phyloP scores from a whole-genome alignment of 2,797 vertebrate genomes.

The Enteromius anoplus region DNA sequence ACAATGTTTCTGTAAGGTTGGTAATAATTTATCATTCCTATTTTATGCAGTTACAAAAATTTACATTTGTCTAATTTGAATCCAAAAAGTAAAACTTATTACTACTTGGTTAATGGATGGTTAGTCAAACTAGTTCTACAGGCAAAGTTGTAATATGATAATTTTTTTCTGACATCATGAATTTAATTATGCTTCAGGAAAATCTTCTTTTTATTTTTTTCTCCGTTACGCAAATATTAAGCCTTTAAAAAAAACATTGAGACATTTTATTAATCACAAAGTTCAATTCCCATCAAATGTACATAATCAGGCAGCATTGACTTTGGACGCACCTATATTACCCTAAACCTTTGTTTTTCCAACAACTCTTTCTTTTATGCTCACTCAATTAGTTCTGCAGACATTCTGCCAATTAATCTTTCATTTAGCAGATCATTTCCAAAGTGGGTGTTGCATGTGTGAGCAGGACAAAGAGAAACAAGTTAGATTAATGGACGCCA shows the following conservation, averaged over 20 bases:
- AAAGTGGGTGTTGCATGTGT: not conserved
- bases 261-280: not conserved
- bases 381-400: slow-evolving; percentile 22
- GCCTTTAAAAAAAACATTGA: not conserved
- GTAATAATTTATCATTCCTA: not conserved
- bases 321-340: not conserved
- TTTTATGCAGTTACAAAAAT: not conserved
- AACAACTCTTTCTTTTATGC: not conserved
- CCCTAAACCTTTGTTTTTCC: not conserved
- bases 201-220: not conserved
- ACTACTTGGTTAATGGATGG: not conserved
- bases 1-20: not conserved
- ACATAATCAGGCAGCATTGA: not conserved
- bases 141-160: too few species aligned
- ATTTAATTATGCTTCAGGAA: not conserved
- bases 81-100: not conserved
- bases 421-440: slow-evolving; percentile 4
- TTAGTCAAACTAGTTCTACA: not conserved
- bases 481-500: slow-evolving; percentile 31
- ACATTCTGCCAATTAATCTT: not conserved
- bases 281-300: not conserved
- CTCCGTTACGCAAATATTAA: not conserved
- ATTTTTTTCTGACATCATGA: not conserved
- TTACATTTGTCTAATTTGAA: not conserved
- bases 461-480: slow-evolving; percentile 33